Evolutionary conservation across 2,888 invertebrate species (phyloP).

Genomic region (Ditula angustiorana): DNA sequence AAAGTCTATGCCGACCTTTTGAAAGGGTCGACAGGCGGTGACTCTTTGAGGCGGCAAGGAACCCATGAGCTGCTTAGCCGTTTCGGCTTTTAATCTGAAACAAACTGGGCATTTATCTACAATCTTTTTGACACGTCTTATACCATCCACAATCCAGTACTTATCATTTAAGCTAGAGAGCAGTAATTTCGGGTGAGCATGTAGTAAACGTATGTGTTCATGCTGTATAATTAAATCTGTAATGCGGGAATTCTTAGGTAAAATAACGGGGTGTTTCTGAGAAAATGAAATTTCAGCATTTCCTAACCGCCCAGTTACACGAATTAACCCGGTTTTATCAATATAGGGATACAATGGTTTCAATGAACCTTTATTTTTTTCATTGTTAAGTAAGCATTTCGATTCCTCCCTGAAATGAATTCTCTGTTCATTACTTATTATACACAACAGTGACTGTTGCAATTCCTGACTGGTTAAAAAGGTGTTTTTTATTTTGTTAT

Average conservation of each 20-base stretch:
- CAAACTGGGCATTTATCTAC: conserved; percentile 23
- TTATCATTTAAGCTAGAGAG: conserved; percentile 23
- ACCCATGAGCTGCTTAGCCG: conserved; percentile 36
- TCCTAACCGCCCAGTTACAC: too few relatives aligned
- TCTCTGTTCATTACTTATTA: too few relatives aligned
- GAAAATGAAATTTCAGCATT: neutral
- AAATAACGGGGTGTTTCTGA: neutral
- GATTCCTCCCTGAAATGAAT: too few relatives aligned
- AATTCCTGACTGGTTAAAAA: too few relatives aligned
- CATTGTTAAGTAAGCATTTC: too few relatives aligned
- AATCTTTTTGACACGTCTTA: conserved; percentile 23
- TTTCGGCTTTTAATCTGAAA: conserved; percentile 26
- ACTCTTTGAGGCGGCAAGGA: conserved; percentile 31
- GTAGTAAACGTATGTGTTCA: conserved; percentile 3
- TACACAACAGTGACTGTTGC: too few relatives aligned
- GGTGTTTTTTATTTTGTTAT: too few relatives aligned
- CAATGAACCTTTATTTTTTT: too few relatives aligned
- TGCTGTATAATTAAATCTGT: neutral
- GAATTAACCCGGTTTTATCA: too few relatives aligned
- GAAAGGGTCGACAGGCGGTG: conserved; percentile 17
- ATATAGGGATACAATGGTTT: too few relatives aligned
- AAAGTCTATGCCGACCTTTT: conserved; percentile 37
- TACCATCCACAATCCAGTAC: conserved; percentile 24
- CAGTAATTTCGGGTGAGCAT: neutral
- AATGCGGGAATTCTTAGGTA: neutral